Evolutionary conservation across 23 tunicate genomes (phyloP).

Genomic region (Clavelina lepadiformis): DNA sequence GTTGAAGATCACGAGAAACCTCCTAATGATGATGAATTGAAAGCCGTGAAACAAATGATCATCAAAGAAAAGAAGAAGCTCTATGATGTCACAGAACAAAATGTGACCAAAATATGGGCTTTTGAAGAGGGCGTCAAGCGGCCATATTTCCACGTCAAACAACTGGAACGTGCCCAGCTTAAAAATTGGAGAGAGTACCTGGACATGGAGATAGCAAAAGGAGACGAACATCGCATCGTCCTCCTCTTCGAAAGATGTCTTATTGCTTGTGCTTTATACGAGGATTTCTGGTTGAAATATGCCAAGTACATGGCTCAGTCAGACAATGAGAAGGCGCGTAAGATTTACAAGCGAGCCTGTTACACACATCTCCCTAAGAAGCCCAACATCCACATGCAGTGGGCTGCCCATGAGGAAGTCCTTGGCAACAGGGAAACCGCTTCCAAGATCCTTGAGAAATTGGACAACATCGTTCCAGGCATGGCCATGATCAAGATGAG

Average conservation of each 20-base stretch:
- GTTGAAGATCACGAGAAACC: constrained; percentile 75
- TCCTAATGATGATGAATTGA: constrained; percentile 66
- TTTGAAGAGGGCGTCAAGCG: constrained; percentile 90
- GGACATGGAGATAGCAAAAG: constrained; percentile 57
- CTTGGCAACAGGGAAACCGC: constrained; percentile 58
- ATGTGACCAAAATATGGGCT: constrained; percentile 87
- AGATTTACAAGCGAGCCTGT: constrained; percentile 69
- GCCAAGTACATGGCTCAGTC: constrained; percentile 65
- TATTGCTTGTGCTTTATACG: constrained; percentile 93
- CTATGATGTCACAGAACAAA: constrained; percentile 61
- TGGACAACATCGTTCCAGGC: constrained; percentile 53
- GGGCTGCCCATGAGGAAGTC: constrained; percentile 89
- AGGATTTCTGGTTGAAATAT: constrained; percentile 94
- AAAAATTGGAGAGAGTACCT: constrained; percentile 92
- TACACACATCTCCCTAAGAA: constrained; percentile 82
- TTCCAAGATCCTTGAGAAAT: constrained; percentile 40
- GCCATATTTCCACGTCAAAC: constrained; percentile 91
- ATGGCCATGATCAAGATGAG: constrained; percentile 77
- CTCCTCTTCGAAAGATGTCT: constrained; percentile 81
- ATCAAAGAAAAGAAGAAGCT: constrained; percentile 53
- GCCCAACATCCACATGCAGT: constrained; percentile 86
- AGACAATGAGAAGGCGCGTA: constrained; percentile 34
- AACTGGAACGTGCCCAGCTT: constrained; percentile 82
- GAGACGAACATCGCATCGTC: constrained; percentile 35
- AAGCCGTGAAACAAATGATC: constrained; percentile 31